Evolutionary conservation across 2,113 vertebrate genomes (phyloP), one percentile per base, ranked within the genome.

Genomic region (Ophiodon elongatus): DNA sequence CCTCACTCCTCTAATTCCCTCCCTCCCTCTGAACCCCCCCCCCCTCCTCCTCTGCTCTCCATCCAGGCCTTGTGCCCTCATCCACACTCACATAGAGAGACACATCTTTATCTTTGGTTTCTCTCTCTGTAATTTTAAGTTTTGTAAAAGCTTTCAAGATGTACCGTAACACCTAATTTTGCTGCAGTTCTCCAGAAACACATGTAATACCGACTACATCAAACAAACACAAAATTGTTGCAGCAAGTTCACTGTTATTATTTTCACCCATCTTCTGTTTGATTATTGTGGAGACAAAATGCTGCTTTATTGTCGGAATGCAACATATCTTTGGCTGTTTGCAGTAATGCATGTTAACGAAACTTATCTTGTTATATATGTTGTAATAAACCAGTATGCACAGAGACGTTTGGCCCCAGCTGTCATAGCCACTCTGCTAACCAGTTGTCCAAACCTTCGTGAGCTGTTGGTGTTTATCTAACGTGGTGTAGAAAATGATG

Each of bases 1-100:
- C 84, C 91, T 92, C 89, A 92, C 87, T 82, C 89, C 84, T 75
- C 77, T 95, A 95, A 96, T 95, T 86, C 91, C 88, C 47, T 14
- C 77, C 52, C 79, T 65, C 52, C 45, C 76, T 88, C 74, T 37
- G 23, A 47, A 10, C n/a, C n/a, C n/a, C n/a, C n/a, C 68, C 33
- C 59, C 64, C 59, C 56, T 50, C 39, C 60, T 43, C 65, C 64
- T 83, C 71, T 66, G 50, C 71, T 78, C 59, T 79, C 64, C 80
- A 71, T 75, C 65, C 71, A 56, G 50, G 35, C 56, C 67, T 72
- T 27, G 63, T 45, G 77, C 59, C 54, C 45, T 67, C 79, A 45
- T 47, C 60, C 63, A 29, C 68, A 33, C 64, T 10, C 47, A 25
- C 64, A 82, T 39, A 0, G 27, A 71, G 4, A 64, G 5, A 57